A percentile compares a stretch with the other conserved stretches of the same genome.
phyloP scores from a whole-genome alignment of 1,140 invertebrate genomes.

The Bombus soroeensis region DNA sequence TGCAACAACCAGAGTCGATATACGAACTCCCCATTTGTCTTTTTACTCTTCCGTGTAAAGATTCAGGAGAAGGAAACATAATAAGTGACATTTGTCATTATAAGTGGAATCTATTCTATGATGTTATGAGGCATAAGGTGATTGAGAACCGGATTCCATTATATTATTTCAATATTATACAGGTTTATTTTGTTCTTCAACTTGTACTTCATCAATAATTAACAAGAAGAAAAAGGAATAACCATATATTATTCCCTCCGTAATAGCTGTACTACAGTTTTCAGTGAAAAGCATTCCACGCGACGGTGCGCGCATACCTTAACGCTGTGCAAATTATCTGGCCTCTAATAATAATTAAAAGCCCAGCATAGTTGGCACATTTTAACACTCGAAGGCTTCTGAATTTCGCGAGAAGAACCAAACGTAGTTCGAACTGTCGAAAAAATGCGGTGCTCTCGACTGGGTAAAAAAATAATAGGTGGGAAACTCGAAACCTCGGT shows the following conservation, averaged over 20 bases:
- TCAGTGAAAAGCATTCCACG: background rate
- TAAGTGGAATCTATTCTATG: no score
- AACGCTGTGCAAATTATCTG: background rate
- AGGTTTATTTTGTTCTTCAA: background rate
- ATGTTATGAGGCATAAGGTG: no score
- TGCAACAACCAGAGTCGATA: no score
- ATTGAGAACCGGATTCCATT: no score
- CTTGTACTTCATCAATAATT: background rate
- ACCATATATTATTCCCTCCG: background rate
- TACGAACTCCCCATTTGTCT: no score
- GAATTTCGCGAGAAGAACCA: background rate
- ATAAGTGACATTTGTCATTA: no score
- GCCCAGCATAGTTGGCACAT: no score
- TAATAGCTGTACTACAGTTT: background rate
- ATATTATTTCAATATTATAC: no score
- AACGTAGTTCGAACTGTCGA: background rate
- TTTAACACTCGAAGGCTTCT: no score
- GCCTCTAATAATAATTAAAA: background rate
- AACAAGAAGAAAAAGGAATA: background rate
- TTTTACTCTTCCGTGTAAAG: no score
- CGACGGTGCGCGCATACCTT: background rate
- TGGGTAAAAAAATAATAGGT: background rate
- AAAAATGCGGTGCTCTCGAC: background rate
- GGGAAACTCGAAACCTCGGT: slow-evolving; percentile 12
- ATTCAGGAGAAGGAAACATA: no score